Percentiles rank a stretch among this genome's conserved stretches.
phyloP scores from a whole-genome alignment of 1,140 invertebrate species.

The Drosophila equinoxialis region DNA sequence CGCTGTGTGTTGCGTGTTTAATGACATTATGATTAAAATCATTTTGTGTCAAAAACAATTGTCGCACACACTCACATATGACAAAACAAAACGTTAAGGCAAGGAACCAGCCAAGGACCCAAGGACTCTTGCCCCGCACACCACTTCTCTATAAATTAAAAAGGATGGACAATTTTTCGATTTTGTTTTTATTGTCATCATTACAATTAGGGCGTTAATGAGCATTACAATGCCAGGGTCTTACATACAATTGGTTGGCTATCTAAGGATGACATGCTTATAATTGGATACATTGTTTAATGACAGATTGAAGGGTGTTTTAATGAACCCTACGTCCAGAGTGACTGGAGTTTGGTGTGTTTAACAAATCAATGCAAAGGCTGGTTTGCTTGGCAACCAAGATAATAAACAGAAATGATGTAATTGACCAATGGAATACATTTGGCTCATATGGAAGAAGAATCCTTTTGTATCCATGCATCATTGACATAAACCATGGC shows the following conservation, averaged over 20 bases:
- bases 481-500: too few species aligned
- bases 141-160: neutral
- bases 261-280: slow-evolving; percentile 1
- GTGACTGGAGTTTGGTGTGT: neutral
- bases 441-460: neutral
- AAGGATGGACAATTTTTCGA: slow-evolving; percentile 18
- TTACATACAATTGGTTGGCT: neutral
- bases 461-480: too few species aligned
- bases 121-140: neutral
- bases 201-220: slow-evolving; percentile 61
- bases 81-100: neutral
- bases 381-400: neutral
- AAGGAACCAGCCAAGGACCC: neutral
- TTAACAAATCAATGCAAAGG: slow-evolving; percentile 37
- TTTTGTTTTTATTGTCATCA: slow-evolving; percentile 43
- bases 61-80: slow-evolving; percentile 56
- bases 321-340: neutral
- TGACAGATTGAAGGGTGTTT: neutral
- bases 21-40: slow-evolving; percentile 81
- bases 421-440: neutral
- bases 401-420: neutral
- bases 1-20: slow-evolving; percentile 60
- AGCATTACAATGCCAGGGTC: slow-evolving; percentile 23
- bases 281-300: neutral
- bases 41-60: slow-evolving; percentile 80